Evolutionary conservation across 2,888 invertebrate genomes (phyloP), one percentile per base, ranked within the genome.

Genomic region (Lissonota sp.): DNA sequence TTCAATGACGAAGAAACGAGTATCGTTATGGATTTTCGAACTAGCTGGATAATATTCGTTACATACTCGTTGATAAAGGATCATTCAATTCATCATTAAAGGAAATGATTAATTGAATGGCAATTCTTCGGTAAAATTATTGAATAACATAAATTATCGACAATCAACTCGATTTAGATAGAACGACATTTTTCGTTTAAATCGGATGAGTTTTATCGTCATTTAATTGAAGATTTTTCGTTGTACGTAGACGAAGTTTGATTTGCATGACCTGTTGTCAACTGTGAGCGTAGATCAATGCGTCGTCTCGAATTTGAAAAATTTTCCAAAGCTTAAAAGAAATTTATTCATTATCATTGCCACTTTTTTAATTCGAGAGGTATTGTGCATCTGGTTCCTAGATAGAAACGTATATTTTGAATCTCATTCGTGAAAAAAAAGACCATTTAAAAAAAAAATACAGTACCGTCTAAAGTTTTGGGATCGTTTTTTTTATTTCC

Each of bases 301-400:
- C 63, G 12, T 60, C 80, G 64, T 69, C 37, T 71, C 64, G 16
- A 49, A 73, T 58, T 69, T 66, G 66, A 55, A 10, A 46, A 73
- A 37, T 74, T 57, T 6, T 74, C 53, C 51, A 39, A 73, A 62
- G 51, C 60, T 67, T 14, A 37, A 37, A 55, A 40, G 51, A 58
- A 10, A 39, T 39, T 46, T 46, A 72, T 37, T 37, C 55, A 69
- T 57, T 57, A 84, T 84, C 84, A 71, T 84, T 86, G 78, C 77
- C 84, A 85, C 85, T 85, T 57, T 26, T 73, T 66, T 26, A 26
- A 26, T 84, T 80, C 67, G 70, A 80, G 82, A 91, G 87, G 88
- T 92, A 92, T 92, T 92, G 92, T 92, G 92, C 92, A 92, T 90
- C 87, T 92, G 92, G 92, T 91, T 92, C 90, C 86, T 89, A 86